These are phyloP conservation scores for Dipus sagitta DNA, from an alignment of 2,797 vertebrate species.

Conservation along the genomic window DNA sequence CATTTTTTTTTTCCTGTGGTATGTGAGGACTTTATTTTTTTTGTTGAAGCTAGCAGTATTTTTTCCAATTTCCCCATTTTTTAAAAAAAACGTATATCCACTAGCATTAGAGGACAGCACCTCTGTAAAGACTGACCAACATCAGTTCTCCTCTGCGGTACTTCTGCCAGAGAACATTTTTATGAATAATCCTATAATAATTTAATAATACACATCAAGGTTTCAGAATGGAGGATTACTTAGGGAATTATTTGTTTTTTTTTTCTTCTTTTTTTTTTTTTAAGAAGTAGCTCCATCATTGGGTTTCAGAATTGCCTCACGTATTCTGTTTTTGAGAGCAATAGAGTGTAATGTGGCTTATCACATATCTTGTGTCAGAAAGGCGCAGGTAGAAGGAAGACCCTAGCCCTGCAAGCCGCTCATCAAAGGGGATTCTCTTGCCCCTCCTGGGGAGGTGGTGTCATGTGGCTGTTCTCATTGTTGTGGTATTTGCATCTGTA, in stretches of 20 bases:
- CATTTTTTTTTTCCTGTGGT: conserved; percentile 63
- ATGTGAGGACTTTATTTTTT: conserved; percentile 58
- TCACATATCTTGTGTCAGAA: not conserved
- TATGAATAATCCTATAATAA: conserved; percentile 17
- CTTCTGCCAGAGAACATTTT: not conserved
- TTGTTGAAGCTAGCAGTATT: conserved; percentile 44
- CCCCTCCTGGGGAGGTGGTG: not conserved
- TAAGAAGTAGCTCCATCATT: not conserved
- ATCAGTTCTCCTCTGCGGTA: not conserved
- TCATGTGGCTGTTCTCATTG: not conserved
- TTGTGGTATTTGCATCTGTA: not conserved
- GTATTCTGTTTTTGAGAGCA: not conserved
- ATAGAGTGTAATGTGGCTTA: not conserved
- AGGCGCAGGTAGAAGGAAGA: not conserved
- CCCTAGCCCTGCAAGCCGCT: not conserved
- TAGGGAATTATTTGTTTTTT: conserved; percentile 4
- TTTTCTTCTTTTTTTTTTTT: not conserved
- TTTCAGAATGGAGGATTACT: not conserved
- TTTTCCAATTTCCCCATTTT: not conserved
- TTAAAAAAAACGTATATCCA: too few species aligned
- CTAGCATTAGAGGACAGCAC: not conserved
- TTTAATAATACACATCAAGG: not conserved
- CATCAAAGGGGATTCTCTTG: conserved; percentile 51
- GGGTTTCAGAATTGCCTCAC: not conserved
- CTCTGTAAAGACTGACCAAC: not conserved